Conservation (phyloP, 2,888 invertebrate genomes). For the Eudasyphora cyanicolor region DNA sequence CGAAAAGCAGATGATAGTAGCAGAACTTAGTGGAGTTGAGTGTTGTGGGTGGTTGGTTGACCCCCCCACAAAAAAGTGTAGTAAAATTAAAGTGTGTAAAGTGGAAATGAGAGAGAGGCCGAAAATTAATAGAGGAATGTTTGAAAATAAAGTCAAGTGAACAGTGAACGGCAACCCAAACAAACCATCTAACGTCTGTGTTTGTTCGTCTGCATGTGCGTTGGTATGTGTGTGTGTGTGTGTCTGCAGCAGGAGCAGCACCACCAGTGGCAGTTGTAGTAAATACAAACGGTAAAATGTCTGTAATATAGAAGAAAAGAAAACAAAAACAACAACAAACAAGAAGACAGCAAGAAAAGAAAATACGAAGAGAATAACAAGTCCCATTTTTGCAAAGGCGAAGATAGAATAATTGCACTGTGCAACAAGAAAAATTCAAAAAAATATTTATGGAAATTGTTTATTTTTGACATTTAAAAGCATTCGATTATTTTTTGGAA, state of each 20-base stretch:
- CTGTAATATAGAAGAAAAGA: slow-evolving; percentile 28
- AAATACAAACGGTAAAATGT: slow-evolving; percentile 51
- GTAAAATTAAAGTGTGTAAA: background rate
- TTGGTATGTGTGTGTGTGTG: background rate
- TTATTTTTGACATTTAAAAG: no score
- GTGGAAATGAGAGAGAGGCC: background rate
- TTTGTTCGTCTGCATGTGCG: background rate
- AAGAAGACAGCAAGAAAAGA: background rate
- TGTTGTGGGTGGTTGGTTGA: no score
- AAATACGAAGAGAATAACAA: background rate
- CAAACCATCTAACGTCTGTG: slow-evolving; percentile 51
- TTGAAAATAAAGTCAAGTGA: slow-evolving; percentile 58
- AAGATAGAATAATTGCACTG: background rate
- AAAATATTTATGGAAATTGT: no score
- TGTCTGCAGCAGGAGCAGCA: background rate
- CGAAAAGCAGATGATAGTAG: background rate
- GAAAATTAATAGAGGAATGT: slow-evolving; percentile 30
- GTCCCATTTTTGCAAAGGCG: background rate
- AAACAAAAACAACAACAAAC: slow-evolving; percentile 10
- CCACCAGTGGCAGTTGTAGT: slow-evolving; percentile 44
- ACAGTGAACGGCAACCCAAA: slow-evolving; percentile 50
- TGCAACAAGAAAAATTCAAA: slow-evolving; percentile 44
- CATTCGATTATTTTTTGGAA: no score
- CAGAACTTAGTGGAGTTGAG: background rate
- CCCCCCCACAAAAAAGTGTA: background rate